A percentile compares a stretch with the other conserved stretches of the same genome.
Evolutionary conservation across 2,113 vertebrate genomes (phyloP).

Genomic region (Mixornis gularis): DNA sequence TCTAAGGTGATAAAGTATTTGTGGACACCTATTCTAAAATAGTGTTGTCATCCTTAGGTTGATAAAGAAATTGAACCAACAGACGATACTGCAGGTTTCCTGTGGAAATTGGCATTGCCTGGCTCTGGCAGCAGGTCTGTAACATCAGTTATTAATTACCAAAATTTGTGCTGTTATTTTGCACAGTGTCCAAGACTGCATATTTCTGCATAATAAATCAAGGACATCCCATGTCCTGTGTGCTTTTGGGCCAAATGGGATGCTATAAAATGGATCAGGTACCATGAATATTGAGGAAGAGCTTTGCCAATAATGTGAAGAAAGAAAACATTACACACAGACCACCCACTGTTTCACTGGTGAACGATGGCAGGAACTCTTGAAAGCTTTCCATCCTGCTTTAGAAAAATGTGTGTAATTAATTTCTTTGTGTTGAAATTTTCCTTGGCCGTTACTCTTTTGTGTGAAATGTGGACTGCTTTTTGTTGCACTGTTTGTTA

Average conservation of each 20-base stretch:
- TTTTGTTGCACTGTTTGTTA: background rate
- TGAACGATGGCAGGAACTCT: background rate
- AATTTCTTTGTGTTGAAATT: background rate
- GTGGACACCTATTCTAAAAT: background rate
- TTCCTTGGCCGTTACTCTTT: background rate
- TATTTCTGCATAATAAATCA: background rate
- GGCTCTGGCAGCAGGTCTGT: slow-evolving; percentile 90
- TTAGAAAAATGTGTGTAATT: background rate
- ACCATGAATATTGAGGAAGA: background rate
- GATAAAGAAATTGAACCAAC: slow-evolving; percentile 90
- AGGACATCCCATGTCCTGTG: background rate
- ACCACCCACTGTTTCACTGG: background rate
- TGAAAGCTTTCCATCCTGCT: background rate
- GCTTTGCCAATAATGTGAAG: background rate
- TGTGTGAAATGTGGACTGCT: background rate
- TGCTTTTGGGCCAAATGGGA: background rate
- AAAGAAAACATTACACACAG: background rate
- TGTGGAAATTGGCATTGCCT: slow-evolving; percentile 97
- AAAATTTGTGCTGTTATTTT: background rate
- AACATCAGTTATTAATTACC: background rate
- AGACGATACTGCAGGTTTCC: slow-evolving; percentile 91
- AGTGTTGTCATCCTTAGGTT: slow-evolving; percentile 68
- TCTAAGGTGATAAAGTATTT: background rate
- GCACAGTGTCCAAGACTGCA: background rate
- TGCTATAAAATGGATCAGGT: background rate